Conservation (phyloP, 2,888 invertebrate genomes). For the Teinopalpus imperialis region DNA sequence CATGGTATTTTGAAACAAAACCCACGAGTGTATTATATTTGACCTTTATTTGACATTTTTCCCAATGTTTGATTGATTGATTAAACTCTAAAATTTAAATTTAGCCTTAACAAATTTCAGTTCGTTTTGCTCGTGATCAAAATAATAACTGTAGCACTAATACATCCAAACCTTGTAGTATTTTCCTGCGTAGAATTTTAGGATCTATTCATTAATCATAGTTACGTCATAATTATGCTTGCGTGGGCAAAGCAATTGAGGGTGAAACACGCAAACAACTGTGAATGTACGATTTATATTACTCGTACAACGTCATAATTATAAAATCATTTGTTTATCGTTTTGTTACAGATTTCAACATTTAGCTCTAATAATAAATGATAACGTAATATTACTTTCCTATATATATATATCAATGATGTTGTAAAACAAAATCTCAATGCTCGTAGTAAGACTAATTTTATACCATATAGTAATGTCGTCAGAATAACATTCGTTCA, state of each 20-base stretch:
- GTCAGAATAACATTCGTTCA: too few relatives aligned
- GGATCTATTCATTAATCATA: slow-evolving; percentile 2
- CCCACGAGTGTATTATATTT: slow-evolving; percentile 3
- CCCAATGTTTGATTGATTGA: slow-evolving; percentile 7
- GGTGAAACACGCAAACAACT: background rate
- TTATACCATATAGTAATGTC: too few relatives aligned
- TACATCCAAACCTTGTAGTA: too few relatives aligned
- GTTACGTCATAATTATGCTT: background rate
- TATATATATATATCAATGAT: too few relatives aligned
- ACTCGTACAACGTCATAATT: background rate
- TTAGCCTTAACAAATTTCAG: slow-evolving; percentile 1
- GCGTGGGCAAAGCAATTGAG: background rate
- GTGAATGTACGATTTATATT: too few relatives aligned
- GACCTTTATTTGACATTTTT: slow-evolving; percentile 8
- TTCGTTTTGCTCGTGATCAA: too few relatives aligned
- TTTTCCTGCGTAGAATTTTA: too few relatives aligned
- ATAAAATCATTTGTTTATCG: background rate
- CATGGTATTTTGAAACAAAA: slow-evolving; percentile 14
- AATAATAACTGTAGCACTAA: too few relatives aligned
- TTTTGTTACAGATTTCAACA: background rate
- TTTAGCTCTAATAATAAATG: background rate
- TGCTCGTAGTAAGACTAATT: too few relatives aligned
- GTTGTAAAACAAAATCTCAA: too few relatives aligned
- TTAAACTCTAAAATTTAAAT: slow-evolving; percentile 7
- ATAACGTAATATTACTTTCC: too few relatives aligned